Evolutionary conservation across 2,797 vertebrate genomes (phyloP), one percentile per base, ranked within the genome.

Genomic region (Potorous gilbertii): DNA sequence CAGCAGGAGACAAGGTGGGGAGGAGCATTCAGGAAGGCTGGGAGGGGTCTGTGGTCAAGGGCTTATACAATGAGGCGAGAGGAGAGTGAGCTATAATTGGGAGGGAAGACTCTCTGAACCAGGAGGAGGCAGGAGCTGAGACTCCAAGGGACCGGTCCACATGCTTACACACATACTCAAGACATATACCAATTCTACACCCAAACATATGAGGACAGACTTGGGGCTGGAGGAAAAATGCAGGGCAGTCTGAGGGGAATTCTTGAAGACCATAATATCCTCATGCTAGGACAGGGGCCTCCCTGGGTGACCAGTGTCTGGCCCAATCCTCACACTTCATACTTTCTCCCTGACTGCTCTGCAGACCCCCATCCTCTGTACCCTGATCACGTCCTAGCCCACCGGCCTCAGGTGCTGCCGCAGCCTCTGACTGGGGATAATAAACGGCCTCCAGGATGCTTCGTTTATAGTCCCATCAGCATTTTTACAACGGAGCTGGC

Each of bases 391-490:
- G 4, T 54, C 13, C 5, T n/a, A n/a, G 56, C 52, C 40, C 29
- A 10, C 1, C 90, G 62, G 46, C 91, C 10, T 94, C 98, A 97
- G 97, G 97, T 97, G 96, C 97, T 11, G 98, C 96, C 97, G 97
- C 98, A 98, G 74, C 46, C 98, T 99, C 99, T 99, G 98, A 97
- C 87, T 98, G 96, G 98, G 96, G 98, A 98, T 99, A 99, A 99
- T 99, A 99, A 99, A 99, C 98, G 97, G 98, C 98, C 94, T 98
- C 97, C 97, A 99, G 99, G 99, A 99, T 95, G 97, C 96, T 96
- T 98, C 94, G 56, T 99, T 99, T 99, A 99, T 99, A 99, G 99
- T 99, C 99, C 99, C 99, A 99, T 99, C 99, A 99, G 99, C 98
- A 98, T 98, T 99, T 99, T 99, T 99, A 99, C 99, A 99, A 99